Conservation (phyloP, 2,888 invertebrate genomes). For the Atethmia centrago region DNA sequence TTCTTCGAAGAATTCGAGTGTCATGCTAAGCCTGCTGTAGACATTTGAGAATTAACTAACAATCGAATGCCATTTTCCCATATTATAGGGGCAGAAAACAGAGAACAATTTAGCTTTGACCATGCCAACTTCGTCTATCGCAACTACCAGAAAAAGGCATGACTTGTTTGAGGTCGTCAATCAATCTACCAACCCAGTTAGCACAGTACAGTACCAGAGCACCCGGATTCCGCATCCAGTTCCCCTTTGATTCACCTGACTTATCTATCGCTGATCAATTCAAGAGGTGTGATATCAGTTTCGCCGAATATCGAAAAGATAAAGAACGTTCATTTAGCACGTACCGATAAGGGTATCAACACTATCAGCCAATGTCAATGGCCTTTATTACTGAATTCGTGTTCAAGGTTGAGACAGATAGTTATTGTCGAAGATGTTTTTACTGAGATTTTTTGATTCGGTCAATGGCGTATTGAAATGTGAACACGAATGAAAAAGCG, state of each 20-base stretch:
- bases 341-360: constrained; percentile 47
- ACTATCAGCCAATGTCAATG: constrained; percentile 54
- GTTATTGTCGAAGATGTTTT: constrained; percentile 3
- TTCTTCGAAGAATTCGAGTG: no score
- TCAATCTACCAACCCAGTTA: neutral
- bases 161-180: neutral
- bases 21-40: no score
- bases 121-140: no score
- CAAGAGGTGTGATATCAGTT: neutral
- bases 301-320: constrained; percentile 15
- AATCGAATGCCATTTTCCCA: no score
- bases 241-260: neutral
- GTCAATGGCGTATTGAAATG: constrained; percentile 22
- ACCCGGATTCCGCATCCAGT: neutral
- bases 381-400: constrained; percentile 3
- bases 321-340: constrained; percentile 34
- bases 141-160: neutral
- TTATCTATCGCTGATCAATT: neutral
- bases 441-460: neutral
- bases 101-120: neutral
- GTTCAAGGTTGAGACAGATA: constrained; percentile 26
- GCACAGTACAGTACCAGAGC: neutral
- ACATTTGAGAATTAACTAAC: no score
- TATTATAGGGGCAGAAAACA: no score
- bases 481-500: neutral